A percentile compares a stretch with the other conserved stretches of the same genome.
These are phyloP conservation scores for Scaptomyza graminum DNA, from an alignment of 1,140 invertebrate species.

Conservation along the genomic window DNA sequence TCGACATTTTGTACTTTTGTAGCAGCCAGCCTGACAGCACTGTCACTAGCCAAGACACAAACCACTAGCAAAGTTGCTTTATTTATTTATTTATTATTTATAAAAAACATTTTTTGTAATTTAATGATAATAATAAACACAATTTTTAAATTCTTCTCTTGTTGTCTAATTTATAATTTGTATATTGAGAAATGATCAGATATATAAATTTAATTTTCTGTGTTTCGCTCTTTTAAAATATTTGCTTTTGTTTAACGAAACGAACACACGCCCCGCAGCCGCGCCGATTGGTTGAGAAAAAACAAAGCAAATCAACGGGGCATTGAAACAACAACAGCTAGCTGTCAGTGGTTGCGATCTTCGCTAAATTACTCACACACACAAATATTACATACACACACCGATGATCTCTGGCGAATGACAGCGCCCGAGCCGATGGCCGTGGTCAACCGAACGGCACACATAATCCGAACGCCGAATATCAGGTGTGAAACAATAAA, in stretches of 20 bases:
- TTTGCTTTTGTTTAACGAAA: neutral
- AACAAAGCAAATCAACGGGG: conserved; percentile 54
- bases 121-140: too few relatives aligned
- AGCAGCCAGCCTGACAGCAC: neutral
- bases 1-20: too few relatives aligned
- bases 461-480: conserved; percentile 18
- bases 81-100: neutral
- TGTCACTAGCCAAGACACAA: neutral
- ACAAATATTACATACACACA: conserved; percentile 3
- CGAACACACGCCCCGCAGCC: conserved; percentile 1
- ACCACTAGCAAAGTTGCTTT: neutral
- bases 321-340: conserved; percentile 32
- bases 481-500: conserved; percentile 60
- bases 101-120: too few relatives aligned
- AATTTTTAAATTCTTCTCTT: too few relatives aligned
- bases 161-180: too few relatives aligned
- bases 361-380: conserved; percentile 20
- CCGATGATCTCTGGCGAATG: conserved; percentile 67
- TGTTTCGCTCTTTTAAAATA: too few relatives aligned
- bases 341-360: conserved; percentile 36
- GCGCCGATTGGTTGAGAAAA: conserved; percentile 51
- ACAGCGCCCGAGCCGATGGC: conserved; percentile 60
- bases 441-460: conserved; percentile 56
- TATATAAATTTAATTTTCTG: too few relatives aligned
- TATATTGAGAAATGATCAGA: too few relatives aligned